phyloP scores from a whole-genome alignment of 1,140 invertebrate species.

The Drosophila sulfurigaster region DNA sequence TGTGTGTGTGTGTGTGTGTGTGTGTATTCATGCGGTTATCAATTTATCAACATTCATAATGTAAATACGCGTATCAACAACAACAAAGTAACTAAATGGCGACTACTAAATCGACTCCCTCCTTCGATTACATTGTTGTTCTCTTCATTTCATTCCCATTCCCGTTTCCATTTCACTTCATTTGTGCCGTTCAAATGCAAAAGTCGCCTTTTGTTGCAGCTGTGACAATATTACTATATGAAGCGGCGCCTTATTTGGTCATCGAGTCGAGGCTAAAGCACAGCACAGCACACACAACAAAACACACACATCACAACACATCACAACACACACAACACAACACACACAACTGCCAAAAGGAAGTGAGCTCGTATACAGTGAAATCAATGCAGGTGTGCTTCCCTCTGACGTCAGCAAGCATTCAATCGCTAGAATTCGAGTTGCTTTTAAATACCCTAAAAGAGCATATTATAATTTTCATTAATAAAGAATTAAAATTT shows the following conservation, averaged over 20 bases:
- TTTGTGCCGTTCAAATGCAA: neutral
- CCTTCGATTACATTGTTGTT: too few species aligned
- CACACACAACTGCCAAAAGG: conserved; percentile 46
- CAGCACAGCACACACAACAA: too few species aligned
- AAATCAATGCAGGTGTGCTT: conserved; percentile 70
- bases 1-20: too few species aligned
- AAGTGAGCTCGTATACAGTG: conserved; percentile 49
- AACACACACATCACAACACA: neutral
- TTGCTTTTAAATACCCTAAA: neutral
- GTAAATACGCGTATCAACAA: conserved; percentile 22
- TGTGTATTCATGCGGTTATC: conserved; percentile 32
- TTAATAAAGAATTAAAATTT: too few species aligned
- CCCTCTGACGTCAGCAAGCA: conserved; percentile 50
- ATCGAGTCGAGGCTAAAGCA: neutral
- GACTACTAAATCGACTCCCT: conserved; percentile 6
- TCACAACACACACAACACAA: too few species aligned
- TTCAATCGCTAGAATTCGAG: conserved; percentile 10
- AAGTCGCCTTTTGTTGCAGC: conserved; percentile 45
- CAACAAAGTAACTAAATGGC: conserved; percentile 12
- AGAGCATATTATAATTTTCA: neutral
- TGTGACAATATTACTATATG: conserved; percentile 47
- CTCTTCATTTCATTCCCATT: too few species aligned
- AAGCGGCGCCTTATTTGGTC: conserved; percentile 65
- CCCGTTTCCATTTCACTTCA: neutral
- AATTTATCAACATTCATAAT: conserved; percentile 56